Evolutionary conservation across 2,888 invertebrate species (phyloP).

Genomic region (Nomada lathburiana): DNA sequence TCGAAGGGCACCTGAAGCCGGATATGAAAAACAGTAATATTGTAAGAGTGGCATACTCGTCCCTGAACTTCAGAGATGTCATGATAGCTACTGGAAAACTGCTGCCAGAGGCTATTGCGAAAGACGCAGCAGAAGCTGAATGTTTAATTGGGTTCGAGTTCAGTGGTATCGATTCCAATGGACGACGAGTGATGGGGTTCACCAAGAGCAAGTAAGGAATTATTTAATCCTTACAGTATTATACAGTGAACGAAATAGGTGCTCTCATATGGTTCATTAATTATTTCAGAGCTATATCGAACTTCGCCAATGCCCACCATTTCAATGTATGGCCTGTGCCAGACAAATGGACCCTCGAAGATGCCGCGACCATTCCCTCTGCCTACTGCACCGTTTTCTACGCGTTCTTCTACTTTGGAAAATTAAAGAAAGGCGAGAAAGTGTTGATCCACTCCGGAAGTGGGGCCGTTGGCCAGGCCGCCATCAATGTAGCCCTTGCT

Average conservation of each 20-base stretch:
- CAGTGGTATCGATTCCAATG: slow-evolving; percentile 86
- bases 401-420: slow-evolving; percentile 87
- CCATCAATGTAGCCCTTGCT: slow-evolving; percentile 87
- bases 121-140: too few relatives aligned
- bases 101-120: slow-evolving; percentile 92
- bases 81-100: slow-evolving; percentile 97
- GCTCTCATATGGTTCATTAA: neutral
- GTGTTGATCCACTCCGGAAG: slow-evolving; percentile 85
- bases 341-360: slow-evolving; percentile 87
- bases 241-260: too few relatives aligned
- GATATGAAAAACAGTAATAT: slow-evolving; percentile 70
- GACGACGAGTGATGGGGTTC: slow-evolving; percentile 84
- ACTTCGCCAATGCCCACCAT: neutral
- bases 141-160: slow-evolving; percentile 90
- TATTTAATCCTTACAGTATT: neutral
- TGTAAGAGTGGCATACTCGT: slow-evolving; percentile 89
- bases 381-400: slow-evolving; percentile 88
- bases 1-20: slow-evolving; percentile 88
- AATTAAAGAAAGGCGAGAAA: slow-evolving; percentile 84
- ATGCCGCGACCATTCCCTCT: slow-evolving; percentile 88
- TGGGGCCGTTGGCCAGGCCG: slow-evolving; percentile 89
- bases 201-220: slow-evolving; percentile 65
- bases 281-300: slow-evolving; percentile 44
- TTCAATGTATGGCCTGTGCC: slow-evolving; percentile 86
- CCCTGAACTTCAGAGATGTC: slow-evolving; percentile 97